These are phyloP conservation scores for Maniola hyperantus DNA, from an alignment of 2,888 invertebrate species.

Conservation along the genomic window DNA sequence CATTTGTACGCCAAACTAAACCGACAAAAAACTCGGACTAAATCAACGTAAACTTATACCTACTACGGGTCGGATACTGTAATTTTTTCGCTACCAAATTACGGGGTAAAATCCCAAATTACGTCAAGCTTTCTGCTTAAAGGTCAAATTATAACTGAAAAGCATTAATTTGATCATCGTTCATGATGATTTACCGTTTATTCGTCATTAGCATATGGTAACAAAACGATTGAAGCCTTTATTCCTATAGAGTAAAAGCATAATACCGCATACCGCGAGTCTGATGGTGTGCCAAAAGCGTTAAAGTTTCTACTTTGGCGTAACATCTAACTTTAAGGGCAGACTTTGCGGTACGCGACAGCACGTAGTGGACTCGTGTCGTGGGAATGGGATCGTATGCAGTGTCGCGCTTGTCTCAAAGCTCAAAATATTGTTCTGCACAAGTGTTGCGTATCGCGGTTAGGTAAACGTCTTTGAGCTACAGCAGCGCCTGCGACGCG, in stretches of 20 bases:
- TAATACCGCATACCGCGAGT: too few relatives aligned
- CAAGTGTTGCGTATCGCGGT: too few relatives aligned
- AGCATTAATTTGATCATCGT: background rate
- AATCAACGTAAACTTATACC: background rate
- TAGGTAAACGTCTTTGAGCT: too few relatives aligned
- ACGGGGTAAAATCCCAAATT: background rate
- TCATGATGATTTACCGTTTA: background rate
- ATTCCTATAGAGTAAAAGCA: too few relatives aligned
- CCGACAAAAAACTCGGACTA: background rate
- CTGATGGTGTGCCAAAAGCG: too few relatives aligned
- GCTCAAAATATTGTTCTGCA: too few relatives aligned
- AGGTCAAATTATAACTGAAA: constrained; percentile 8
- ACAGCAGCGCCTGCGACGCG: too few relatives aligned
- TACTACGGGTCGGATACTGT: background rate
- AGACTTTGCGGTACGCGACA: too few relatives aligned
- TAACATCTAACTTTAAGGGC: background rate
- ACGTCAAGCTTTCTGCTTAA: background rate
- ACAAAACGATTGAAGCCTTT: too few relatives aligned
- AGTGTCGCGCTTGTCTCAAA: too few relatives aligned
- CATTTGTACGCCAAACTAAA: background rate
- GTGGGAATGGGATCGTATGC: too few relatives aligned
- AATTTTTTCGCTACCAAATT: constrained; percentile 1
- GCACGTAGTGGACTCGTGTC: too few relatives aligned
- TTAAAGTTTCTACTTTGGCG: background rate
- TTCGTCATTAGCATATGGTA: background rate